Conservation (phyloP, 1,140 invertebrate genomes). For the Aphidius gifuensis region DNA sequence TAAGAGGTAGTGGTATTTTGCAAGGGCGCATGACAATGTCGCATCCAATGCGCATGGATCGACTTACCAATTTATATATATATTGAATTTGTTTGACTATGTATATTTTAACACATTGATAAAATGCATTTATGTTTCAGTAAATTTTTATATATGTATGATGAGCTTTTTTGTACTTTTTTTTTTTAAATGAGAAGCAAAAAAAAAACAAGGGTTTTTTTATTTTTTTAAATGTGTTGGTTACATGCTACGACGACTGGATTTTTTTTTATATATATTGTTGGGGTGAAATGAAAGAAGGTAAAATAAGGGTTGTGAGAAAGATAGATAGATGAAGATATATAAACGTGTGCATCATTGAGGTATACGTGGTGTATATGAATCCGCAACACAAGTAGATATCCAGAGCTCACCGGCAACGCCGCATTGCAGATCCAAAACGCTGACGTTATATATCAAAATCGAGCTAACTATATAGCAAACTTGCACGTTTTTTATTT, state of each 20-base stretch:
- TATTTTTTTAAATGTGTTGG: not conserved
- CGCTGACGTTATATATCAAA: conserved; percentile 43
- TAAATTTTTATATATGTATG: no score
- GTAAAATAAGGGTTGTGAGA: not conserved
- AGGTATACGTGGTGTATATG: not conserved
- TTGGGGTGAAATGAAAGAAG: conserved; percentile 3
- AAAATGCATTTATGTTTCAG: no score
- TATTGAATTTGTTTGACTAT: no score
- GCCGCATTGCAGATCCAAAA: conserved; percentile 53
- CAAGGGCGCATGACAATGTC: conserved; percentile 43
- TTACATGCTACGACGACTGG: not conserved
- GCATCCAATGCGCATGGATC: conserved; percentile 49
- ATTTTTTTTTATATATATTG: not conserved
- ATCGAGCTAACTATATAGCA: not conserved
- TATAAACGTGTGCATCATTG: not conserved
- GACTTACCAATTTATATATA: conserved; percentile 31
- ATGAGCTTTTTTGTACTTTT: no score
- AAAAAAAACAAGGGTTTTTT: no score
- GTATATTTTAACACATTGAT: not conserved
- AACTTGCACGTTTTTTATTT: no score
- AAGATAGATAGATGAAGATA: not conserved
- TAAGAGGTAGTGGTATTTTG: conserved; percentile 22
- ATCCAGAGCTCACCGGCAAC: conserved; percentile 40
- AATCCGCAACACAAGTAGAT: conserved; percentile 5
- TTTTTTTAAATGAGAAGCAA: no score